These are phyloP conservation scores for Melanotaenia pygmaea DNA, from an alignment of 2,797 vertebrate species.

Conservation along the genomic window DNA sequence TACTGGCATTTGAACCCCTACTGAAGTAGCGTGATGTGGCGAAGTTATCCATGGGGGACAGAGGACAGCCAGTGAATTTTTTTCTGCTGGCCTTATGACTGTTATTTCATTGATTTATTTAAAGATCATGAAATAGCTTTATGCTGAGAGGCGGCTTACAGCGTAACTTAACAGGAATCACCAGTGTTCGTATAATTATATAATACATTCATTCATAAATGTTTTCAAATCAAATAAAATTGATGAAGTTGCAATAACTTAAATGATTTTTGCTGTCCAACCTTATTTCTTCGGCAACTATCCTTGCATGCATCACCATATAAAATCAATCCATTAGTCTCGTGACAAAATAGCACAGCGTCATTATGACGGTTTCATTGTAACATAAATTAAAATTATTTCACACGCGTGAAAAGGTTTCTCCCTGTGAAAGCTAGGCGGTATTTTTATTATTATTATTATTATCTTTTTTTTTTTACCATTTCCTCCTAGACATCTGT, in stretches of 20 bases:
- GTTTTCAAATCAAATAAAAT: no score
- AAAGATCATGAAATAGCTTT: no score
- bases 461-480: no score
- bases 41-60: no score
- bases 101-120: no score
- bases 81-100: no score
- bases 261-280: background rate
- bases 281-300: conserved; percentile 36
- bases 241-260: no score
- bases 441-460: no score
- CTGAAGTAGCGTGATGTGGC: no score
- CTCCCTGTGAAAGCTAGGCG: background rate
- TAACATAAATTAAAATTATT: background rate
- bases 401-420: background rate
- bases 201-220: no score
- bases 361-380: conserved; percentile 13
- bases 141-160: background rate
- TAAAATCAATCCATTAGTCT: conserved; percentile 67
- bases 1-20: no score
- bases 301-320: conserved; percentile 49
- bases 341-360: conserved; percentile 61
- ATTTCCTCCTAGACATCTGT: background rate
- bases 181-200: background rate
- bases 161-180: background rate
- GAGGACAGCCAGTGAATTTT: no score